Evolutionary conservation across 2,113 vertebrate genomes (phyloP).

Genomic region (Rhadina sibilatrix): DNA sequence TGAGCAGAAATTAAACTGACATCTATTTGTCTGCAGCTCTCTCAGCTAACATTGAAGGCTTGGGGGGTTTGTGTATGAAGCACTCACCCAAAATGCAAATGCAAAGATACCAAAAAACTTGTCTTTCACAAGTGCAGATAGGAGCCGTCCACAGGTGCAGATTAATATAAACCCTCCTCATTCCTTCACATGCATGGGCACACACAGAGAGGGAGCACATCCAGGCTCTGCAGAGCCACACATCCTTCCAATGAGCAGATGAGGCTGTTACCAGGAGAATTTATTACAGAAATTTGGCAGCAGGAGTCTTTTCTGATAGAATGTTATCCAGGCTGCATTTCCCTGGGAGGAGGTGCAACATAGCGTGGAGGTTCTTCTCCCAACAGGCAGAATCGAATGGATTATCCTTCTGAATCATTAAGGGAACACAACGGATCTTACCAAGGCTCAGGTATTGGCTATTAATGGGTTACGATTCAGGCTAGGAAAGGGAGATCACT

Average conservation of each 20-base stretch:
- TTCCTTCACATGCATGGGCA: background rate
- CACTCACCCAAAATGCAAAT: background rate
- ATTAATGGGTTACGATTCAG: background rate
- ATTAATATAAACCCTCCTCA: background rate
- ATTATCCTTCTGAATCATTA: background rate
- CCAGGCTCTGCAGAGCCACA: background rate
- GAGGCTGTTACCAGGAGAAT: background rate
- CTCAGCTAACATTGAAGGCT: background rate
- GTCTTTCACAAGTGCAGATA: background rate
- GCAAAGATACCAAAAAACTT: constrained; percentile 7
- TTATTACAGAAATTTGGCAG: background rate
- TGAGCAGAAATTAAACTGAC: background rate
- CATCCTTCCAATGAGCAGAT: background rate
- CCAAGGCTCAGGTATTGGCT: background rate
- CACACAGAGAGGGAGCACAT: background rate
- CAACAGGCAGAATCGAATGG: background rate
- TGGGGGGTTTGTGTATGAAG: background rate
- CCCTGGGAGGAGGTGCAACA: constrained; percentile 29
- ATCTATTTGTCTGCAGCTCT: background rate
- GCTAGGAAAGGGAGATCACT: background rate
- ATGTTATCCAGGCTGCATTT: background rate
- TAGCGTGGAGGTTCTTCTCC: background rate
- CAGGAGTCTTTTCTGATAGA: background rate
- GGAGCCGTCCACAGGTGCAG: constrained; percentile 45
- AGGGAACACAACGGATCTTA: background rate